Conservation (phyloP, 2,888 invertebrate genomes). For the Papilio gigon region DNA sequence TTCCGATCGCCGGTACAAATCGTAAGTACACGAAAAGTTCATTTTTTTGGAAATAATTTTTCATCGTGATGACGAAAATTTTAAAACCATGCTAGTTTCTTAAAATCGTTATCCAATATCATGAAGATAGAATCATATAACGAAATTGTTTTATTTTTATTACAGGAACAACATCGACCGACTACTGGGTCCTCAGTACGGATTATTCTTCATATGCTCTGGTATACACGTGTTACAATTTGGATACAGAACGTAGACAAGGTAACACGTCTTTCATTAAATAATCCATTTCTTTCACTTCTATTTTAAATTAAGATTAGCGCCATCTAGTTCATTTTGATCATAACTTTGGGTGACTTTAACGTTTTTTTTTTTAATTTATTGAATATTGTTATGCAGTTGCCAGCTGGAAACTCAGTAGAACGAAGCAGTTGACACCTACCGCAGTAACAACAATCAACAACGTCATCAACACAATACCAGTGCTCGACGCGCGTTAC, state of each 20-base stretch:
- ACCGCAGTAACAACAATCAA: slow-evolving; percentile 50
- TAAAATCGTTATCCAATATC: too few species aligned
- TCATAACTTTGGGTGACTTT: too few species aligned
- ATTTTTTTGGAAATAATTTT: neutral
- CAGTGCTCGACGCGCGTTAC: slow-evolving; percentile 59
- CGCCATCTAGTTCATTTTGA: neutral
- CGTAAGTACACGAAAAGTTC: slow-evolving; percentile 43
- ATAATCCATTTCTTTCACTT: neutral
- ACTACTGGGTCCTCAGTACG: slow-evolving; percentile 85
- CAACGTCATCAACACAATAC: slow-evolving; percentile 48
- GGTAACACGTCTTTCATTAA: slow-evolving; percentile 50
- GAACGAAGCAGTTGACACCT: slow-evolving; percentile 51
- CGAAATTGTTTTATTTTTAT: too few species aligned
- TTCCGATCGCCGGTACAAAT: slow-evolving; percentile 76
- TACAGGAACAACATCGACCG: slow-evolving; percentile 54
- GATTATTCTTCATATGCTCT: slow-evolving; percentile 84
- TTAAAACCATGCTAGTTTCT: too few species aligned
- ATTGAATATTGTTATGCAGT: slow-evolving; percentile 52
- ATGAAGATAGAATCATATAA: too few species aligned
- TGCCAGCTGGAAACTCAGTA: slow-evolving; percentile 66
- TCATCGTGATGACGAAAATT: too few species aligned
- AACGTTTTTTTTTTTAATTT: neutral
- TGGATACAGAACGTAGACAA: slow-evolving; percentile 53
- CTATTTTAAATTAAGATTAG: neutral
- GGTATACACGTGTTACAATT: slow-evolving; percentile 83